Percentiles rank a stretch among this genome's conserved stretches.
These are phyloP conservation scores for Thaumatotibia leucotreta DNA, from an alignment of 1,140 invertebrate genomes.

Conservation along the genomic window DNA sequence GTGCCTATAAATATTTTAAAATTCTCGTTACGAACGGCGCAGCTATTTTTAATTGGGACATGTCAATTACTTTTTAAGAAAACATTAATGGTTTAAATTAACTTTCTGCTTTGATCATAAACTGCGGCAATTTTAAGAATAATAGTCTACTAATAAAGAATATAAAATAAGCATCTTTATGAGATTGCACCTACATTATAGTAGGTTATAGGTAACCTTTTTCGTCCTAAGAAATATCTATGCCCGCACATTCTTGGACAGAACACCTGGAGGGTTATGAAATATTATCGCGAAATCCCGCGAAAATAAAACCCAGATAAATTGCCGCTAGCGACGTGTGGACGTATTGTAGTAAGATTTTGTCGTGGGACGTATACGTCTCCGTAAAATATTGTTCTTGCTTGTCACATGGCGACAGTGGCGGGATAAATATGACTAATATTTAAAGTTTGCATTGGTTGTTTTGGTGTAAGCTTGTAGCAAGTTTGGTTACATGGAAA, in stretches of 20 bases:
- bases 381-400: background rate
- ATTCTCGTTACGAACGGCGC: too few relatives aligned
- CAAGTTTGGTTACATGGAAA: too few relatives aligned
- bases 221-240: background rate
- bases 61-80: too few relatives aligned
- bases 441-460: background rate
- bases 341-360: conserved; percentile 7
- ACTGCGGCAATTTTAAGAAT: too few relatives aligned
- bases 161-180: too few relatives aligned
- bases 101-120: too few relatives aligned
- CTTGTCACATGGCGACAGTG: background rate
- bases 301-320: conserved; percentile 8
- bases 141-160: too few relatives aligned
- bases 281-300: background rate
- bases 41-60: too few relatives aligned
- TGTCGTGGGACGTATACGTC: background rate
- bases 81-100: too few relatives aligned
- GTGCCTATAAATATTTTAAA: too few relatives aligned
- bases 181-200: too few relatives aligned
- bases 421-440: background rate
- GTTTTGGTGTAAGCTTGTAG: background rate
- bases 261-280: conserved; percentile 1
- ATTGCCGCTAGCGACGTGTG: background rate
- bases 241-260: background rate
- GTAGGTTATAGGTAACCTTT: too few relatives aligned